Percentiles rank a stretch among this genome's conserved stretches.
Conservation (phyloP, 2,888 invertebrate species). For the Sarcophaga carnaria region DNA sequence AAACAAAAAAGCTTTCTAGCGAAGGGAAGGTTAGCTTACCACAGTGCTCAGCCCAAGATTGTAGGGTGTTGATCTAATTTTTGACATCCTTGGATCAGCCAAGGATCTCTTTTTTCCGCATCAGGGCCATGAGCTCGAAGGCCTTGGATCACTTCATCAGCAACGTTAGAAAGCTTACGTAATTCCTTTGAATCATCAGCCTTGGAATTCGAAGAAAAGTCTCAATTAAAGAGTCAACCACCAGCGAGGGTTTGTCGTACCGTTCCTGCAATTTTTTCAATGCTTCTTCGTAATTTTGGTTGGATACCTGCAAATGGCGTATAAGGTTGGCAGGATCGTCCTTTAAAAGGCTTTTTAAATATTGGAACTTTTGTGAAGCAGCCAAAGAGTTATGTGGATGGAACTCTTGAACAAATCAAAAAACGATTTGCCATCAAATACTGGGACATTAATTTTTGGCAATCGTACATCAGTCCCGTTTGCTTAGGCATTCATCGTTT, state of each 20-base stretch:
- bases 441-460: too few relatives aligned
- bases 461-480: too few relatives aligned
- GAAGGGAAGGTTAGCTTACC: slow-evolving; percentile 3
- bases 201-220: too few relatives aligned
- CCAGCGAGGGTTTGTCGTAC: too few relatives aligned
- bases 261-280: not conserved
- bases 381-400: too few relatives aligned
- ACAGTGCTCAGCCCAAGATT: slow-evolving; percentile 26
- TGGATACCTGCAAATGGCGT: slow-evolving; percentile 17
- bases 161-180: slow-evolving; percentile 2
- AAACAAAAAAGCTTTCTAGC: slow-evolving; percentile 34
- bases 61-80: slow-evolving; percentile 36
- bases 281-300: slow-evolving; percentile 52
- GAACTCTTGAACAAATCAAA: too few relatives aligned
- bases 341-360: too few relatives aligned
- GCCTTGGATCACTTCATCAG: slow-evolving; percentile 50
- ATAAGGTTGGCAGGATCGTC: slow-evolving; percentile 28
- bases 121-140: slow-evolving; percentile 52
- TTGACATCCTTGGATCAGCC: slow-evolving; percentile 48
- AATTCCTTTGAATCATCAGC: not conserved
- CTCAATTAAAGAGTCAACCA: too few relatives aligned
- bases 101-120: slow-evolving; percentile 56
- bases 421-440: too few relatives aligned
- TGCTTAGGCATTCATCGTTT: slow-evolving; percentile 7
- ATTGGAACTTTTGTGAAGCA: too few relatives aligned